Base-by-base conservation (phyloP, 2,888 invertebrate genomes). In the Agonopterix arenella region DNA sequence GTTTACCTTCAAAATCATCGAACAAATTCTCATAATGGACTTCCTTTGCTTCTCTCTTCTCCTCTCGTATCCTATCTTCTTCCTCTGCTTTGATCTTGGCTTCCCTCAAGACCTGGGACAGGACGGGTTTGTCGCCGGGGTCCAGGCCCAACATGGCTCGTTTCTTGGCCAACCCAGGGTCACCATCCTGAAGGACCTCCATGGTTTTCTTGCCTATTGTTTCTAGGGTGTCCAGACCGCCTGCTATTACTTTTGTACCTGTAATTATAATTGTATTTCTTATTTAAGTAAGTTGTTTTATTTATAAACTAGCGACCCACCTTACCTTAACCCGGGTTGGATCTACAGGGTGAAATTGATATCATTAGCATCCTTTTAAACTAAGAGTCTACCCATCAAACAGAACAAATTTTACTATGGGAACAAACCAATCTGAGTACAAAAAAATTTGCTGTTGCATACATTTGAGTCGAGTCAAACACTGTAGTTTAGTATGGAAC, bases 121-220 rank as follows among this genome's bases (percentile, higher is more conserved):
- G 73, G 11, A 92, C 91, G 0, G 92, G 92, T 60, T 92, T 93
- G 37, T 93, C 90, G 3, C 91, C 78, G 1, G 80, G 53, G 4
- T 83, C 91, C 5, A 92, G 78, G 47, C 91, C 90, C 3, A 95
- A 85, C 64, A 95, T 90, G 0, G 93, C 93, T 41, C 93, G 82
- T 68, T 95, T 94, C 66, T 95, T 95, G 60, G 93, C 94, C 11
- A 97, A 80, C 0, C 97, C 95, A 0, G 97, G 97, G 79, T 98
- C 97, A 36, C 97, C 97, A 52, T 98, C 97, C 74, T 97, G 97
- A 1, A 98, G 82, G 0, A 96, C 96, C 70, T 96, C 95, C 94
- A 97, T 97, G 0, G 98, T 98, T 76, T 97, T 97, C 76, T 97
- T 97, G 7, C 98, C 98, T 58, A 98, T 95, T 0, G 95, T 94